Base-by-base conservation (phyloP, 1,140 invertebrate species). In the Calliopsis andreniformis region DNA sequence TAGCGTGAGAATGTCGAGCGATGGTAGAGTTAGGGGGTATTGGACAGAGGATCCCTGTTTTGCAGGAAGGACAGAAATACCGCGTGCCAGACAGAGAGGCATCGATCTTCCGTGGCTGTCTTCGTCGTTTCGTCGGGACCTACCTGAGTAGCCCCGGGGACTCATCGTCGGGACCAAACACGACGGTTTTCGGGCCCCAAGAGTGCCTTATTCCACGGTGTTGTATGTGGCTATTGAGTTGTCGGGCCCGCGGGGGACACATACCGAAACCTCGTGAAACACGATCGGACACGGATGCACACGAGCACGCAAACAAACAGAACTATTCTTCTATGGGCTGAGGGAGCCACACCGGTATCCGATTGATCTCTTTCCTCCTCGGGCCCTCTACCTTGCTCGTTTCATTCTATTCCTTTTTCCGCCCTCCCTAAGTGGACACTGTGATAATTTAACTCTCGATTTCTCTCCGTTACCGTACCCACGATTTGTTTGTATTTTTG, bases 1-100 rank as follows among this genome's bases (percentile, higher is more conserved):
- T 89, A 89, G 86, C 85, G 88, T 89, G 86, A 89, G 88, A 88
- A 89, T 88, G 84, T 87, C 79, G 86, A 88, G 78, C 79, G 77
- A 55, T 43, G 70, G 70, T 76, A 68, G 82, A 53, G 70, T 80
- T 76, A 72, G 67, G 56, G 80, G 66, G 78, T 79, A 69, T 76
- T 53, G 79, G 72, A 86, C 67, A 72, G 80, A 79, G 45, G 80
- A 83, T 83, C 47, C 70, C 64, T 59, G n/a, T 58, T 53, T 53
- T 6, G 47, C 47, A 55, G 28, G 66, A 42, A n/a, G 58, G 64
- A 77, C 35, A n/a, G 47, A 43, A 63, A 53, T 7, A 20, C 18
- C 35, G 16, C 30, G 61, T 1, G 16, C 18, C 42, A 53, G 18
- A 49, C 18, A 67, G 55, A 56, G 45, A 72, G 32, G 55, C 32